phyloP scores from a whole-genome alignment of 1,140 invertebrate genomes.

The Kradibia gibbosae region DNA sequence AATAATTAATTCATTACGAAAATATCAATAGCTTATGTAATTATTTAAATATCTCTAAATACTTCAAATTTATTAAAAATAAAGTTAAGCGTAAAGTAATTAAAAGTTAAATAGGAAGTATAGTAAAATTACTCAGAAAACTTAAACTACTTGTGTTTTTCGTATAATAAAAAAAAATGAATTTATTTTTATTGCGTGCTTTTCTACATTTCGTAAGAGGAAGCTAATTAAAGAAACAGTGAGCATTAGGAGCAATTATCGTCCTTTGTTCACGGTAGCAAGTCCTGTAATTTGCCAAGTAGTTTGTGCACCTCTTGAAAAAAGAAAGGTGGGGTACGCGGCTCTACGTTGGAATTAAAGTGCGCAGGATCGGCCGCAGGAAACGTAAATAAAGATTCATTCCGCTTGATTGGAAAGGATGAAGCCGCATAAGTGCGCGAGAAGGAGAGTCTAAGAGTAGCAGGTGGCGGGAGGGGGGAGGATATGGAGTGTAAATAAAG shows the following conservation, averaged over 20 bases:
- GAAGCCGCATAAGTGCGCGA: constrained; percentile 27
- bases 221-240: not conserved
- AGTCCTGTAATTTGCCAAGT: constrained; percentile 25
- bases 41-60: too few species aligned
- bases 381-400: constrained; percentile 46
- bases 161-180: not conserved
- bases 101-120: not conserved
- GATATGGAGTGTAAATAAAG: constrained; percentile 51
- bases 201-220: not conserved
- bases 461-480: not conserved
- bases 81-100: not conserved
- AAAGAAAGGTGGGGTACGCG: not conserved
- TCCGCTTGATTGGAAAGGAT: constrained; percentile 51
- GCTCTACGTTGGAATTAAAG: constrained; percentile 16
- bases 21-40: too few species aligned
- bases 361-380: constrained; percentile 21
- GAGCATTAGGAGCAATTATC: constrained; percentile 10
- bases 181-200: not conserved
- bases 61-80: not conserved
- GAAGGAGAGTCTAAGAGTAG: too few species aligned
- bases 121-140: not conserved
- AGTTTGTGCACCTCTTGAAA: not conserved
- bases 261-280: not conserved
- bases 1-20: too few species aligned
- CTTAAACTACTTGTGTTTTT: not conserved